phyloP scores from a whole-genome alignment of 2,888 invertebrate genomes.

The Esperia sulphurella region DNA sequence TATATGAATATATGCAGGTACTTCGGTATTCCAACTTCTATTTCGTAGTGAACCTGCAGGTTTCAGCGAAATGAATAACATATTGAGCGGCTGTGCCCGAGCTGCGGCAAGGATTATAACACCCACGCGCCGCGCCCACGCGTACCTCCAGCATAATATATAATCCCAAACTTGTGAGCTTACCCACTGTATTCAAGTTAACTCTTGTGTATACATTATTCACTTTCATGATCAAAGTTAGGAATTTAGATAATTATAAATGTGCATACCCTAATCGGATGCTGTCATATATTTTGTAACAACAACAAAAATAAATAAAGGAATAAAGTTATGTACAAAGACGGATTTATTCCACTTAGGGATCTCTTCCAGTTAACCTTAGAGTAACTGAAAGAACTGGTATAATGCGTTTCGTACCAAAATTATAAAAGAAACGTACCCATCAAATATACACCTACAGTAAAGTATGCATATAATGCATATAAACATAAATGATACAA shows the following conservation, averaged over 20 bases:
- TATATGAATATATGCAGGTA: neutral
- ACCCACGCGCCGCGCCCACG: slow-evolving; percentile 31
- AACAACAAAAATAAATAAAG: too few relatives aligned
- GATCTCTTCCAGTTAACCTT: too few relatives aligned
- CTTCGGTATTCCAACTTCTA: slow-evolving; percentile 21
- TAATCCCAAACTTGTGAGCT: slow-evolving; percentile 26
- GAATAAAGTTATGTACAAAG: too few relatives aligned
- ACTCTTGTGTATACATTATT: slow-evolving; percentile 4
- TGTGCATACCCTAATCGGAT: neutral
- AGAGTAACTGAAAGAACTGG: too few relatives aligned
- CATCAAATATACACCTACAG: too few relatives aligned
- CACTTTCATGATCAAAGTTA: neutral
- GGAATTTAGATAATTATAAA: neutral
- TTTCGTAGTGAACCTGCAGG: slow-evolving; percentile 13
- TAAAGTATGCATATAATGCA: too few relatives aligned
- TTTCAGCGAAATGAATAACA: slow-evolving; percentile 26
- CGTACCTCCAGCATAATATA: slow-evolving; percentile 34
- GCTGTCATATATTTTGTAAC: too few relatives aligned
- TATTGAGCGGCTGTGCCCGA: slow-evolving; percentile 37
- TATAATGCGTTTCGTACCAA: too few relatives aligned
- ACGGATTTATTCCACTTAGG: too few relatives aligned
- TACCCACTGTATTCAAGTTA: slow-evolving; percentile 11
- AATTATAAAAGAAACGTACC: too few relatives aligned
- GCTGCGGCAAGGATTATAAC: slow-evolving; percentile 33
- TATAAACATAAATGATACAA: too few relatives aligned